phyloP scores from a whole-genome alignment of 2,888 invertebrate genomes.

The Drosophila dives region DNA sequence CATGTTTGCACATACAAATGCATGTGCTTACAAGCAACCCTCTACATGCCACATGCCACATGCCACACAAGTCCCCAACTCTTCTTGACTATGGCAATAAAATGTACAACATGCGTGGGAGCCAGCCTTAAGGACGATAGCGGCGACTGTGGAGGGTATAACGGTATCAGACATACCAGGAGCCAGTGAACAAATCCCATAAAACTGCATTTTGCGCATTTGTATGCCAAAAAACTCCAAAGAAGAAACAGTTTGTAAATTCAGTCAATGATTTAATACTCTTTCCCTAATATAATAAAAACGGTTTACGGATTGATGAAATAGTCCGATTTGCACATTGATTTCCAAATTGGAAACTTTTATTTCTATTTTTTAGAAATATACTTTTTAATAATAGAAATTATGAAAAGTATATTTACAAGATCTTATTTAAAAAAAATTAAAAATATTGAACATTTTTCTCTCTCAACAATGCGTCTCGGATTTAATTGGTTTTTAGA shows the following conservation, averaged over 20 bases:
- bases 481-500: too few relatives aligned
- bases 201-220: slow-evolving; percentile 69
- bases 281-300: background rate
- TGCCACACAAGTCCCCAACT: slow-evolving; percentile 18
- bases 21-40: slow-evolving; percentile 59
- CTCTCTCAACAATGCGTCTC: too few relatives aligned
- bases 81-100: slow-evolving; percentile 63
- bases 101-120: slow-evolving; percentile 75
- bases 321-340: background rate
- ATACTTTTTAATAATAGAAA: too few relatives aligned
- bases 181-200: slow-evolving; percentile 18
- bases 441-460: too few relatives aligned
- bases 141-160: background rate
- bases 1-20: slow-evolving; percentile 74
- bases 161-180: background rate
- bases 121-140: background rate
- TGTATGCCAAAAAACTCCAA: slow-evolving; percentile 64
- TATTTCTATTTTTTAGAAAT: too few relatives aligned
- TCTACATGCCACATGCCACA: slow-evolving; percentile 9
- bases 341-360: too few relatives aligned
- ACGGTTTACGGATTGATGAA: background rate
- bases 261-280: background rate
- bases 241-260: background rate
- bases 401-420: too few relatives aligned
- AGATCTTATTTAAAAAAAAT: too few relatives aligned